These are phyloP conservation scores for Hyperopisus bebe DNA, from an alignment of 2,113 vertebrate genomes.

Conservation along the genomic window DNA sequence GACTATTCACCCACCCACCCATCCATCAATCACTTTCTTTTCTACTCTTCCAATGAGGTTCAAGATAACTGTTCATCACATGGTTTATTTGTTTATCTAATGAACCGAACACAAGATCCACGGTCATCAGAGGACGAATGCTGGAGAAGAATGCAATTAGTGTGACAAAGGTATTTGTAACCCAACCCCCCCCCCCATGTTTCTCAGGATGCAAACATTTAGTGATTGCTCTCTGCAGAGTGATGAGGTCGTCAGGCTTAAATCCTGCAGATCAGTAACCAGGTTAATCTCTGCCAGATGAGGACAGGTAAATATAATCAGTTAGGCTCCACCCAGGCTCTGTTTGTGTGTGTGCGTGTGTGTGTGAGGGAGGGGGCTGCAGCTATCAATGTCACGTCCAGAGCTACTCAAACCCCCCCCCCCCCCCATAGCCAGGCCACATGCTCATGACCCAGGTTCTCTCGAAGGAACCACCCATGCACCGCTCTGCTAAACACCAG, in stretches of 20 bases:
- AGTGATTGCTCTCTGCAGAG: neutral
- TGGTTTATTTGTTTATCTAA: neutral
- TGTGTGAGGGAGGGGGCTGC: neutral
- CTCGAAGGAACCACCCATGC: neutral
- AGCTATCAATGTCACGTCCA: conserved; percentile 17
- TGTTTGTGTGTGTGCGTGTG: too few species aligned
- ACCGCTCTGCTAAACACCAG: neutral
- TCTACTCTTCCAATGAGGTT: neutral
- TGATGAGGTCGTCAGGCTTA: conserved; percentile 13
- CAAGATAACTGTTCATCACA: neutral
- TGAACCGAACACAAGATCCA: neutral
- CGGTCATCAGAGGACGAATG: neutral
- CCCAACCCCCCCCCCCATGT: neutral
- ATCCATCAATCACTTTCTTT: neutral
- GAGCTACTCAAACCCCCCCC: neutral
- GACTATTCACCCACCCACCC: neutral
- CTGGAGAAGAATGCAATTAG: neutral
- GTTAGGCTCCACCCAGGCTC: conserved; percentile 19
- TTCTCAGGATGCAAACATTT: neutral
- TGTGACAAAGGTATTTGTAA: neutral
- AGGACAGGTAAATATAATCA: conserved; percentile 25
- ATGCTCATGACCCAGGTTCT: neutral
- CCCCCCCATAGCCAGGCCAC: neutral
- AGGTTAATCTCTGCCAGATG: conserved; percentile 41
- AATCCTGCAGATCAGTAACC: conserved; percentile 40